Conservation (phyloP, 1,140 invertebrate genomes). For the Elymnias hypermnestra region DNA sequence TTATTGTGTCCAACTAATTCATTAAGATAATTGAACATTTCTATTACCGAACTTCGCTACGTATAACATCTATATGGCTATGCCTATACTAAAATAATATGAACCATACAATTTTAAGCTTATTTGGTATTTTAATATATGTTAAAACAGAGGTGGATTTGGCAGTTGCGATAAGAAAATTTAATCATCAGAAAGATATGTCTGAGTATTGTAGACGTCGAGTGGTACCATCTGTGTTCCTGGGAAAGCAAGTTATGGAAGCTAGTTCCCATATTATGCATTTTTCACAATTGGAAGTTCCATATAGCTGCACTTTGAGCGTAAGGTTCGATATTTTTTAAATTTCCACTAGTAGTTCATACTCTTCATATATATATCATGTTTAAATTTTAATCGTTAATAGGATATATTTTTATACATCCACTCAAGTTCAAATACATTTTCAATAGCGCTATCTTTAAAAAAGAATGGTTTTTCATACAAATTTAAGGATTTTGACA, state of each 20-base stretch:
- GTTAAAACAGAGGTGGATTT: slow-evolving; percentile 2
- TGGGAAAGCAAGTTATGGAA: slow-evolving; percentile 43
- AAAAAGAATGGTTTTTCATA: too few relatives aligned
- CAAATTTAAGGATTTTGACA: too few relatives aligned
- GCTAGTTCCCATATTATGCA: slow-evolving; percentile 46
- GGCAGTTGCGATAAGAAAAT: slow-evolving; percentile 19
- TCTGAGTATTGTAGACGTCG: slow-evolving; percentile 54
- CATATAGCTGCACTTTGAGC: slow-evolving; percentile 56
- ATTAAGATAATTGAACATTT: too few relatives aligned
- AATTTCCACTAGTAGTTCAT: too few relatives aligned
- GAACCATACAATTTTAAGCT: slow-evolving; percentile 4
- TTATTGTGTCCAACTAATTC: too few relatives aligned
- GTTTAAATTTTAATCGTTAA: too few relatives aligned
- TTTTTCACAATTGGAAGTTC: slow-evolving; percentile 45
- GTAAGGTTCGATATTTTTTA: slow-evolving; percentile 44
- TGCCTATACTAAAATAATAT: slow-evolving; percentile 6
- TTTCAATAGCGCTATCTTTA: too few relatives aligned
- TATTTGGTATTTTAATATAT: slow-evolving; percentile 8
- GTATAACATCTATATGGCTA: slow-evolving; percentile 17
- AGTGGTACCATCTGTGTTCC: slow-evolving; percentile 49
- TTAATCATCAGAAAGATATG: slow-evolving; percentile 46
- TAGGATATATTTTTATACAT: too few relatives aligned
- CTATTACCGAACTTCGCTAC: too few relatives aligned
- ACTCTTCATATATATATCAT: too few relatives aligned
- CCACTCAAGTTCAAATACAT: too few relatives aligned